Percentiles rank a stretch among this genome's conserved stretches.
These are phyloP conservation scores for Taenaris catops DNA, from an alignment of 2,888 invertebrate species.

Conservation along the genomic window DNA sequence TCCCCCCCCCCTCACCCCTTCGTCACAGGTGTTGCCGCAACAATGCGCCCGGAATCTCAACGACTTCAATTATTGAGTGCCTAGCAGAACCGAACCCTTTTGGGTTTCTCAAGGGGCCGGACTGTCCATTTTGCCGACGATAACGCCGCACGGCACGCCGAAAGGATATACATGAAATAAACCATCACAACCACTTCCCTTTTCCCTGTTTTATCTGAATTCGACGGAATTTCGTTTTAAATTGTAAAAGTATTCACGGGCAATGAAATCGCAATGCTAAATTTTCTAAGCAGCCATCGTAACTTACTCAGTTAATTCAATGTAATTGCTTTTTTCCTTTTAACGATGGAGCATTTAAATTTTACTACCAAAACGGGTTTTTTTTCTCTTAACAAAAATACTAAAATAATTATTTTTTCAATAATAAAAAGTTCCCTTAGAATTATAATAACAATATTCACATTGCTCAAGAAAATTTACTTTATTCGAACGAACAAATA, in stretches of 20 bases:
- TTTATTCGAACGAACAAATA: no score
- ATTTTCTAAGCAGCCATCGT: slow-evolving; percentile 13
- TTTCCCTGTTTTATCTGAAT: slow-evolving; percentile 38
- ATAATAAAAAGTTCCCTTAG: no score
- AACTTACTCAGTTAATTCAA: slow-evolving; percentile 4
- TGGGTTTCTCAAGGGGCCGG: slow-evolving; percentile 67
- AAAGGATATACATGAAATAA: slow-evolving; percentile 53
- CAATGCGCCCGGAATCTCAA: slow-evolving; percentile 72
- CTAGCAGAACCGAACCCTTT: slow-evolving; percentile 67
- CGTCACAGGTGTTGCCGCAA: slow-evolving; percentile 59
- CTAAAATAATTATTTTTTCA: slow-evolving; percentile 1
- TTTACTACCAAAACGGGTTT: not conserved
- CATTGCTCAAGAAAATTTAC: no score
- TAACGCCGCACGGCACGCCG: slow-evolving; percentile 56
- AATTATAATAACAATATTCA: no score
- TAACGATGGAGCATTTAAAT: slow-evolving; percentile 4
- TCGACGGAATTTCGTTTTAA: slow-evolving; percentile 40
- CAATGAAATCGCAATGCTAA: slow-evolving; percentile 16
- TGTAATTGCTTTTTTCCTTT: slow-evolving; percentile 4
- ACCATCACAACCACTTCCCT: slow-evolving; percentile 40
- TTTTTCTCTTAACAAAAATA: not conserved
- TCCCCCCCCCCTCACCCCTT: slow-evolving; percentile 26
- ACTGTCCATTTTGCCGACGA: slow-evolving; percentile 67
- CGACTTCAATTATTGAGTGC: slow-evolving; percentile 78
- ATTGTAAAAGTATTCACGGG: slow-evolving; percentile 27